phyloP scores from a whole-genome alignment of 2,113 vertebrate genomes.

The Aythya baeri region DNA sequence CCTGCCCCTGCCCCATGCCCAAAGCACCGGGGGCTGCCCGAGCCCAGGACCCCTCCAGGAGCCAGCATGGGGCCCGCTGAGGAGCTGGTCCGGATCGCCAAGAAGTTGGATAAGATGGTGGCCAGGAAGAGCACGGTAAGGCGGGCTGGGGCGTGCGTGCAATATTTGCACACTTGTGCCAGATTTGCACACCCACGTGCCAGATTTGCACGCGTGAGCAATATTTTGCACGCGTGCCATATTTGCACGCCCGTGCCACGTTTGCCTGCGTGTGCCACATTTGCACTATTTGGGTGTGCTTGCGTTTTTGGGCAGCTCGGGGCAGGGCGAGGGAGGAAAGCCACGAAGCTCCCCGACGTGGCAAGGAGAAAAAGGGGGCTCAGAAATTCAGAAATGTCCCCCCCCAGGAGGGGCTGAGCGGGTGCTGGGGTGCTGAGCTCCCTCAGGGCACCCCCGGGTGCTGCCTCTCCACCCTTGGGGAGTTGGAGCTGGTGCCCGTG shows the following conservation, averaged over 20 bases:
- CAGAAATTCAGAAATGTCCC: fast-evolving
- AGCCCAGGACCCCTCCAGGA: background rate
- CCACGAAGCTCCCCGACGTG: too few species aligned
- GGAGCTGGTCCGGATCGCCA: slow-evolving; percentile 89
- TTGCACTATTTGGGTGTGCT: fast-evolving
- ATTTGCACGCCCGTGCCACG: fast-evolving
- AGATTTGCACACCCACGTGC: fast-evolving
- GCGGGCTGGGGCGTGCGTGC: background rate
- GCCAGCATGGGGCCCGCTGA: slow-evolving; percentile 87
- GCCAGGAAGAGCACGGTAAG: slow-evolving; percentile 93
- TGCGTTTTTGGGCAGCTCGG: fast-evolving
- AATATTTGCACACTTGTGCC: fast-evolving
- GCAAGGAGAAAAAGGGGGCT: background rate
- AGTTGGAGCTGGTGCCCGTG: fast-evolving
- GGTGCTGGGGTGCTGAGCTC: background rate
- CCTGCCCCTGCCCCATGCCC: background rate
- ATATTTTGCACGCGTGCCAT: fast-evolving
- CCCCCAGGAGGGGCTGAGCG: background rate
- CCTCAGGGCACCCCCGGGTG: background rate
- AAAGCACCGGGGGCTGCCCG: background rate
- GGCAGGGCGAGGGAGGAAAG: background rate
- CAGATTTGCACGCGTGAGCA: fast-evolving
- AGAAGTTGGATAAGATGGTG: slow-evolving; percentile 96
- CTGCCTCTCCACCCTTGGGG: background rate
- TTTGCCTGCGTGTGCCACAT: fast-evolving